phyloP scores from a whole-genome alignment of 2,797 vertebrate species.

The Microhierax caerulescens region DNA sequence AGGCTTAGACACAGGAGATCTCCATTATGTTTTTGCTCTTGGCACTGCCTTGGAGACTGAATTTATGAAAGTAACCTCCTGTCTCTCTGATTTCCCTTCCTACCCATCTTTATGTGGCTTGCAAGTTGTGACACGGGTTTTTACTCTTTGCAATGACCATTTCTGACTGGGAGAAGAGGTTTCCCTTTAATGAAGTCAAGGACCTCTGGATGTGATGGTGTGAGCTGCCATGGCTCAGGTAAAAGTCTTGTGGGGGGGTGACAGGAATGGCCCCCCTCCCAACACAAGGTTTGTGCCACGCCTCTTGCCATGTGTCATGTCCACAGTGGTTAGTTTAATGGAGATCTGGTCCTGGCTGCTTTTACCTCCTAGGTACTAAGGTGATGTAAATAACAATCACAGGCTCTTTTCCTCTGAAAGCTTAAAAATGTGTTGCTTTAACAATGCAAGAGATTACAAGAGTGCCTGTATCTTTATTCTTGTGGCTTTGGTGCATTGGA shows the following conservation, averaged over 20 bases:
- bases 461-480: background rate
- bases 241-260: background rate
- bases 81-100: background rate
- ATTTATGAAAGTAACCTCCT: background rate
- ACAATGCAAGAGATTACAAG: background rate
- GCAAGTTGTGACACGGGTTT: background rate
- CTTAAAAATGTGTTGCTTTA: background rate
- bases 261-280: background rate
- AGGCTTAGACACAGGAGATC: fast-evolving
- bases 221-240: fast-evolving
- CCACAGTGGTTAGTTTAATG: background rate
- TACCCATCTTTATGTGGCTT: background rate
- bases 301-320: fast-evolving
- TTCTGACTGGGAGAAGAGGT: background rate
- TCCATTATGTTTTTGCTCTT: background rate
- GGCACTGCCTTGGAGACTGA: background rate
- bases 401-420: background rate
- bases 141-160: background rate
- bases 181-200: background rate
- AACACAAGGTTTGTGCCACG: fast-evolving
- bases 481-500: background rate
- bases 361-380: background rate
- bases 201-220: background rate
- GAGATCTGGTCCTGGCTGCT: background rate
- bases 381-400: background rate